Conservation (phyloP, 2,888 invertebrate species). For the Dolomedes plantarius region DNA sequence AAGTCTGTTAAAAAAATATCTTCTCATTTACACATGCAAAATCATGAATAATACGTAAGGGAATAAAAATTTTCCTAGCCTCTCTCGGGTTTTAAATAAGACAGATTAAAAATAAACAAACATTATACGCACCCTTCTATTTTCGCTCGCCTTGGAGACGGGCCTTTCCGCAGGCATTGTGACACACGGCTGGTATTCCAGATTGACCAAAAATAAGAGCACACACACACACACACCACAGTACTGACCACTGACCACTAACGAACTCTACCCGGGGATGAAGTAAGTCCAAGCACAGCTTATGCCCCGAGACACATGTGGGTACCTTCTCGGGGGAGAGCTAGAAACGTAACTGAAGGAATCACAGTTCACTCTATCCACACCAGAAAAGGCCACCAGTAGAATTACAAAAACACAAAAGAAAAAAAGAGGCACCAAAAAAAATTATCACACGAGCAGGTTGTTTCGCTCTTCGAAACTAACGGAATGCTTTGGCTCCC, state of each 20-base stretch:
- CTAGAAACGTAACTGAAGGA: slow-evolving; percentile 3
- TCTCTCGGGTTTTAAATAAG: too few relatives aligned
- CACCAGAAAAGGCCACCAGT: slow-evolving; percentile 1
- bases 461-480: slow-evolving; percentile 32
- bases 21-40: too few relatives aligned
- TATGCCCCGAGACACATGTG: background rate
- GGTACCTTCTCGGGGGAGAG: background rate
- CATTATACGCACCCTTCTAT: slow-evolving; percentile 58
- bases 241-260: background rate
- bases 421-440: background rate
- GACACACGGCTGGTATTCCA: slow-evolving; percentile 60
- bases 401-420: slow-evolving; percentile 2
- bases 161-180: slow-evolving; percentile 71
- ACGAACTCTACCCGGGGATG: background rate
- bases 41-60: too few relatives aligned
- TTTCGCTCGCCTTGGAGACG: slow-evolving; percentile 68
- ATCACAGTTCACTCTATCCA: background rate
- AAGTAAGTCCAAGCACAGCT: background rate
- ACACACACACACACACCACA: background rate
- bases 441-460: background rate
- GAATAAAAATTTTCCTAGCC: too few relatives aligned
- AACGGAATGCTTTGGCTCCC: slow-evolving; percentile 68
- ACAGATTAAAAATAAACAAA: too few relatives aligned
- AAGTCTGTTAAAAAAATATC: too few relatives aligned
- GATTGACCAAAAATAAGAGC: slow-evolving; percentile 22